Conservation (phyloP, 2,113 vertebrate species). For the Amblyornis subalaris region DNA sequence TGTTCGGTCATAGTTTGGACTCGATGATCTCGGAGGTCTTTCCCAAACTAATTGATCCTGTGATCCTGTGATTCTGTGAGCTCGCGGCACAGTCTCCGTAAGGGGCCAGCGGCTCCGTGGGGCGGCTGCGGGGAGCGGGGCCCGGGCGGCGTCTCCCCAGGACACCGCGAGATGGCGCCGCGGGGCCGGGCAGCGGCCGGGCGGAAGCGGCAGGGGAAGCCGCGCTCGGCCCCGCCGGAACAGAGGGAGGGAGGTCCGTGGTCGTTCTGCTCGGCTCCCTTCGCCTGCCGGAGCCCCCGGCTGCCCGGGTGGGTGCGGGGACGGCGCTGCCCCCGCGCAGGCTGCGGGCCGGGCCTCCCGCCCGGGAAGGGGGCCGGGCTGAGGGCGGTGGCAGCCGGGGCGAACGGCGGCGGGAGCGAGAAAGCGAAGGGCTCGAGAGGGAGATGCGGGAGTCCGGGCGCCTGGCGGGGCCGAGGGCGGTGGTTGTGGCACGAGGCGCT, state of each 20-base stretch:
- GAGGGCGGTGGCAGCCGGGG: not conserved
- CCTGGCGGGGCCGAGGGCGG: not conserved
- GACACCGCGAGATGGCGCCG: not conserved
- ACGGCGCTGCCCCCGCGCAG: not conserved
- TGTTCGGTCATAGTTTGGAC: not conserved
- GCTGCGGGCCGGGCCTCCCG: not conserved
- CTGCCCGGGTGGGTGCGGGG: not conserved
- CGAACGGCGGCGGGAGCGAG: not conserved
- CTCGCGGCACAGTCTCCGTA: fast-evolving
- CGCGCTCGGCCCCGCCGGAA: not conserved
- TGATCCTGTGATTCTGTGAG: fast-evolving
- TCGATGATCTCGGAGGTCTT: not conserved
- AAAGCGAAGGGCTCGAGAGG: not conserved
- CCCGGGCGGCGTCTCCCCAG: fast-evolving
- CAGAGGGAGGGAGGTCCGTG: too few species aligned
- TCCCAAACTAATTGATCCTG: fast-evolving
- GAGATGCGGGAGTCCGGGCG: not conserved
- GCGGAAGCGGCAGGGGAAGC: not conserved
- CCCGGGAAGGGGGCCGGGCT: not conserved
- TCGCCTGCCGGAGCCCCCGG: not conserved
- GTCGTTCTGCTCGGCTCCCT: fast-evolving
- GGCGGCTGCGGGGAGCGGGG: fast-evolving
- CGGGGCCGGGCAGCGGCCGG: not conserved
- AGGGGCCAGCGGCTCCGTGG: fast-evolving
- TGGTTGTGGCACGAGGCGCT: fast-evolving